phyloP scores from a whole-genome alignment of 2,113 vertebrate species.

The Anhinga anhinga region DNA sequence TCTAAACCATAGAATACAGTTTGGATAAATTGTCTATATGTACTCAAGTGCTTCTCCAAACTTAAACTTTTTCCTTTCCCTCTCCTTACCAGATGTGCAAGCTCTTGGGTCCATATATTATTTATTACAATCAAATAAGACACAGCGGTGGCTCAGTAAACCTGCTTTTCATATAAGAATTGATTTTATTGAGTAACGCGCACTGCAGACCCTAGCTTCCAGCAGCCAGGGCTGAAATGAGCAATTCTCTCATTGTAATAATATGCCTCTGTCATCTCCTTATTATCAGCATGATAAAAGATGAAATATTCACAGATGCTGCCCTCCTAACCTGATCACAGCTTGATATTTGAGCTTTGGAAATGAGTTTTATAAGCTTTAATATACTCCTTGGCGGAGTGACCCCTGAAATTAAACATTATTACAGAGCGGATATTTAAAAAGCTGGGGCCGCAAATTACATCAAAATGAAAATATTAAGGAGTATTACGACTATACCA shows the following conservation, averaged over 20 bases:
- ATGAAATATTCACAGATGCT: constrained; percentile 99
- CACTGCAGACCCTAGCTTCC: constrained; percentile 86
- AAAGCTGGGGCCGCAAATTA: constrained; percentile 99
- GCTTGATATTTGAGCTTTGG: constrained; percentile 99
- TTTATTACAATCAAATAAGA: constrained; percentile 99
- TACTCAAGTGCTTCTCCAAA: constrained; percentile 77
- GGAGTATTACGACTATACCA: constrained; percentile 98
- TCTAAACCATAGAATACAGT: constrained; percentile 70
- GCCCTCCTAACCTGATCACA: constrained; percentile 99
- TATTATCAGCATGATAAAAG: constrained; percentile 99
- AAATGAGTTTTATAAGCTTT: constrained; percentile 99
- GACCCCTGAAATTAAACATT: constrained; percentile 99
- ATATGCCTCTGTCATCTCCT: constrained; percentile 99
- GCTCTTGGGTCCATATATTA: constrained; percentile 89
- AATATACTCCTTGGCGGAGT: constrained; percentile 99
- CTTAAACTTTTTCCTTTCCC: constrained; percentile 69
- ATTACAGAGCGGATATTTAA: constrained; percentile 99
- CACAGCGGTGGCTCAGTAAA: constrained; percentile 90
- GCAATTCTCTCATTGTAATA: constrained; percentile 99
- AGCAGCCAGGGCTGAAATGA: constrained; percentile 95
- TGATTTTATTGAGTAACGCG: constrained; percentile 95
- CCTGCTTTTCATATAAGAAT: constrained; percentile 97
- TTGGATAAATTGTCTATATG: constrained; percentile 71
- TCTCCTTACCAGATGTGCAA: constrained; percentile 51
- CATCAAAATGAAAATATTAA: constrained; percentile 99